Evolutionary conservation across 2,113 vertebrate species (phyloP), one percentile per base, ranked within the genome.

Genomic region (Dinomys branickii): DNA sequence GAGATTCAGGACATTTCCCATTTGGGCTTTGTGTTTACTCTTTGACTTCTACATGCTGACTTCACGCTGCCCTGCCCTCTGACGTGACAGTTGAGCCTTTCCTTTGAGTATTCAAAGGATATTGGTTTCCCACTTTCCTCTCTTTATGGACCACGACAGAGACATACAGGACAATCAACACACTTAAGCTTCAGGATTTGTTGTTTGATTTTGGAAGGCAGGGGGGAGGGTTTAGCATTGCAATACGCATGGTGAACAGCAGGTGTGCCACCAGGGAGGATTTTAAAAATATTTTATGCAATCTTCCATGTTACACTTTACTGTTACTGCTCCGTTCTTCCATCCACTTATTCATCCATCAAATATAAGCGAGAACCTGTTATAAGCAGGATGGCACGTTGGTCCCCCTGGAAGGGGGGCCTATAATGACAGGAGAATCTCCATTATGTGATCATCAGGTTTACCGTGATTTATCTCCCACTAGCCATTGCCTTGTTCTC

Each of bases 1-100:
- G 81, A 91, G 71, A 92, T 96, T 38, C 86, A 75, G 75, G n/a
- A 24, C 50, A 65, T 85, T 94, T 90, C n/a, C 52, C 80, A n/a
- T 78, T 26, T 52, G 88, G 50, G n/a, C 67, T 71, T 56, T 73
- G 28, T 50, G 8, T 17, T 86, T n/a, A 88, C 47, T 56, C 56
- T 87, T 93, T 94, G 58, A 50, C 47, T 50, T 50, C 63, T 84
- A 80, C n/a, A 58, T 5, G 24, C 14, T 71, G 94, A 58, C 73
- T 67, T 71, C 52, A 50, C 1, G 65, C 7, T 69, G 26, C 91
- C 58, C 19, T 41, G 87, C 63, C 88, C 61, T 96, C 33, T 67
- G 73, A 30, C 71, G 38, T 75, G 59, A 90, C 52, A 86, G 52
- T 56, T 94, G 73, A 35, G 20, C 41, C 89, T 35, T 52, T 73